These are phyloP conservation scores for Saguinus imperator DNA, from an alignment of 2,113 vertebrate species.

Conservation along the genomic window DNA sequence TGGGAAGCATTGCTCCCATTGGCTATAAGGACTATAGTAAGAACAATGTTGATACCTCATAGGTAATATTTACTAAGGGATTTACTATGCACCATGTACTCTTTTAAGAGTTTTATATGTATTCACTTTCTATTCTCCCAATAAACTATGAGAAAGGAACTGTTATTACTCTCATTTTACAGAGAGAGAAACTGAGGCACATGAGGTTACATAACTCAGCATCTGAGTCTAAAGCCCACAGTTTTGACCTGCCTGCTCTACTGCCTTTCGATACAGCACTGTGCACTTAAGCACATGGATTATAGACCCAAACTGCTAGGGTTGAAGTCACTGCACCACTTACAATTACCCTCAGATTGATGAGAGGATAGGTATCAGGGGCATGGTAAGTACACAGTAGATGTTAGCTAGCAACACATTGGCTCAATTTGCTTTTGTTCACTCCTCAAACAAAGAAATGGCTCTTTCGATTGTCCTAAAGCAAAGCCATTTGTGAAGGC, in stretches of 20 bases:
- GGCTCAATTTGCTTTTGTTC: constrained; percentile 39
- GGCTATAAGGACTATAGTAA: background rate
- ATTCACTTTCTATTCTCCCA: background rate
- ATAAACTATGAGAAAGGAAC: background rate
- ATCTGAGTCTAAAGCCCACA: background rate
- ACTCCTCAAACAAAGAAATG: constrained; percentile 32
- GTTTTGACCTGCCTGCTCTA: background rate
- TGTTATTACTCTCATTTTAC: background rate
- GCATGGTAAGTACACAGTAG: background rate
- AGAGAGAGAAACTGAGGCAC: constrained; percentile 5
- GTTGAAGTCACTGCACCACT: background rate
- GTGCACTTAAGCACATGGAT: background rate
- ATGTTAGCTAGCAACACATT: background rate
- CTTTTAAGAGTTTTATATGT: background rate
- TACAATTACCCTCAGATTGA: background rate
- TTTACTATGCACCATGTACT: background rate
- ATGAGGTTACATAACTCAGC: background rate
- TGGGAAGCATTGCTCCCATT: background rate
- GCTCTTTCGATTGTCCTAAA: constrained; percentile 30
- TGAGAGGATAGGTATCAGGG: background rate
- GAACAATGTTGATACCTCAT: constrained; percentile 4
- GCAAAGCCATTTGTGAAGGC: constrained; percentile 47
- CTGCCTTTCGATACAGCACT: background rate
- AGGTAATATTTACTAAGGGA: constrained; percentile 40
- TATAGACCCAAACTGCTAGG: background rate